Base-by-base conservation (phyloP, 1,140 invertebrate genomes). In the Drosophila aff. region DNA sequence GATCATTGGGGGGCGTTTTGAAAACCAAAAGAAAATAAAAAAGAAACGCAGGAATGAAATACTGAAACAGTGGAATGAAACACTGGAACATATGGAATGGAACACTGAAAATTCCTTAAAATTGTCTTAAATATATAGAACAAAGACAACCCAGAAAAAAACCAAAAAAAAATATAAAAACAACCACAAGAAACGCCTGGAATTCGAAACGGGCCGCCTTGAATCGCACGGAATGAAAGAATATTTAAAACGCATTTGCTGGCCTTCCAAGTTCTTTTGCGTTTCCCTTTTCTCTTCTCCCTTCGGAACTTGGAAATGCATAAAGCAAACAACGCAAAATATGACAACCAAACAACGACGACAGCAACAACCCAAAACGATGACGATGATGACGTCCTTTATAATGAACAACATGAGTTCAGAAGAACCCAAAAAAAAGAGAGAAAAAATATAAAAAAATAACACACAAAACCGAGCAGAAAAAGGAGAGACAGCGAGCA, bases 351-450 rank as follows among this genome's bases (percentile, higher is more conserved):
- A 57, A 68, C 58, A 77, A 62, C 55, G 74, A 61, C 76, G 74
- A 61, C 76, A 63, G 63, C 76, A 67, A 82, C 46, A 82, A 50
- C 47, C 75, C 47, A 57, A 72, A 55, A 64, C 77, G 68, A 79
- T 67, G 69, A 67, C 73, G 68, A 74, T 82, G 79, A 82, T 72
- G 83, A 82, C 75, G 79, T 67, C 69, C 85, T 78, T 87, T 84
- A 89, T 89, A 89, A 89, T 89, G 74, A 89, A 89, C 85, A 89
- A 89, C 84, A 89, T 89, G 85, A 89, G 84, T 84, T 83, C 84
- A 67, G 60, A 82, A 65, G 79, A 87, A 68, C 76, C 72, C 67
- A 68, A 82, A 86, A 79, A 76, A 87, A 78, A 33, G 4, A 31
- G 28, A n/a, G 7, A 31, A 31, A 1, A 31, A 55, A 41, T 52